Percentiles rank a stretch among this genome's conserved stretches.
These are phyloP conservation scores for Nesospiza acunhae DNA, from an alignment of 2,113 vertebrate species.

Conservation along the genomic window DNA sequence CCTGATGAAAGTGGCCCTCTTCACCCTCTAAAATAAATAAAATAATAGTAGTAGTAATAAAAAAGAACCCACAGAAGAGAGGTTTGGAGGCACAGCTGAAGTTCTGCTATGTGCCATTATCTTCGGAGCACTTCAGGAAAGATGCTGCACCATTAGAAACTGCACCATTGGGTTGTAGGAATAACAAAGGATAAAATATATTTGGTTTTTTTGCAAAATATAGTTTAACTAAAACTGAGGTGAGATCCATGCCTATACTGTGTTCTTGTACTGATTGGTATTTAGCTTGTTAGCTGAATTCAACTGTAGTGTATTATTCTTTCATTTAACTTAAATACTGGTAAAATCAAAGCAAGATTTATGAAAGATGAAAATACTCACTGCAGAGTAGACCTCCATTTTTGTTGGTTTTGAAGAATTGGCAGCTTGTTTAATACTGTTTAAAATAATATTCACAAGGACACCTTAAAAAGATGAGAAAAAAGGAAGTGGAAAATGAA, in stretches of 20 bases:
- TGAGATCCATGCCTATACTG: not conserved
- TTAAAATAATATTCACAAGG: conserved; percentile 81
- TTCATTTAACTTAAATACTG: not conserved
- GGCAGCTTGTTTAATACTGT: conserved; percentile 76
- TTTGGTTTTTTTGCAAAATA: not conserved
- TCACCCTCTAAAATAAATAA: not conserved
- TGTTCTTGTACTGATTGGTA: not conserved
- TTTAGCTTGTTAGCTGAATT: not conserved
- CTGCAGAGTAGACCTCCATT: conserved; percentile 87
- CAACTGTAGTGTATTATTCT: not conserved
- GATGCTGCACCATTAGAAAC: not conserved
- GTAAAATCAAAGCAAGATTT: not conserved
- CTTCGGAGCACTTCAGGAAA: not conserved
- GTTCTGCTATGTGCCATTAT: not conserved
- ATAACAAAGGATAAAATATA: not conserved
- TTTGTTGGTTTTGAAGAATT: conserved; percentile 71
- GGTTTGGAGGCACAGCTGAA: not conserved
- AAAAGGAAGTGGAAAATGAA: not conserved
- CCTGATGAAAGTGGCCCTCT: not conserved
- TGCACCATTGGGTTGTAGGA: not conserved
- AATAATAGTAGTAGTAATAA: not conserved
- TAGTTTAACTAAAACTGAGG: not conserved
- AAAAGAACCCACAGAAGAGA: not conserved
- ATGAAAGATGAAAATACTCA: conserved; percentile 71
- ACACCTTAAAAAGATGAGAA: conserved; percentile 76